Percentiles rank a stretch among this genome's conserved stretches.
These are phyloP conservation scores for Athalia circularis DNA, from an alignment of 2,888 invertebrate species.

Conservation along the genomic window DNA sequence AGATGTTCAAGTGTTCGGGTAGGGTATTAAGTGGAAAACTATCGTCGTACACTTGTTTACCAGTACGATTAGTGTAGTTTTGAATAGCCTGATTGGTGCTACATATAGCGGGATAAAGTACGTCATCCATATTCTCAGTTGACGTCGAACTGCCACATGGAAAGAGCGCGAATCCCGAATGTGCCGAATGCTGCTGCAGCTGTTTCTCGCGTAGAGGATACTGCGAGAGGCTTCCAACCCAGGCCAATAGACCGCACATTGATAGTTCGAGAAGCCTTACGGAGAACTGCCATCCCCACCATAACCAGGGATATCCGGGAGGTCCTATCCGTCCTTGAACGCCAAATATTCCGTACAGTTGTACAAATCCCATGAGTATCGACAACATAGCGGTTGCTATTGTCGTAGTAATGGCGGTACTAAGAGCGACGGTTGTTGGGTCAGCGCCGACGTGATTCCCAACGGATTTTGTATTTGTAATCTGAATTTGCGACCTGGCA, in stretches of 20 bases:
- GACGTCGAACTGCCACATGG: slow-evolving; percentile 87
- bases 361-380: slow-evolving; percentile 87
- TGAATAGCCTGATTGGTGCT: slow-evolving; percentile 90
- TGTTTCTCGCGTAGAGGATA: slow-evolving; percentile 80
- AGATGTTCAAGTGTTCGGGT: slow-evolving; percentile 70
- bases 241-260: slow-evolving; percentile 90
- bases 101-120: slow-evolving; percentile 90
- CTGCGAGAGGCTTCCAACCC: slow-evolving; percentile 89
- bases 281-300: slow-evolving; percentile 94
- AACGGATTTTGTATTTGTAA: slow-evolving; percentile 67
- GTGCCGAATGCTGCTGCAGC: slow-evolving; percentile 68
- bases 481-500: slow-evolving; percentile 85
- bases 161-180: slow-evolving; percentile 85
- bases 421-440: slow-evolving; percentile 77
- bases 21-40: slow-evolving; percentile 78
- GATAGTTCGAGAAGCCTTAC: slow-evolving; percentile 90
- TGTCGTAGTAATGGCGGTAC: slow-evolving; percentile 92
- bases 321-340: slow-evolving; percentile 74
- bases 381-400: slow-evolving; percentile 91
- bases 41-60: slow-evolving; percentile 86
- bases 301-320: slow-evolving; percentile 82
- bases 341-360: slow-evolving; percentile 87
- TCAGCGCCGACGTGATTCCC: slow-evolving; percentile 83
- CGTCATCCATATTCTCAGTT: slow-evolving; percentile 89
- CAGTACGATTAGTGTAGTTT: slow-evolving; percentile 87